Conservation (phyloP, 2,888 invertebrate genomes). For the Watsonalla binaria region DNA sequence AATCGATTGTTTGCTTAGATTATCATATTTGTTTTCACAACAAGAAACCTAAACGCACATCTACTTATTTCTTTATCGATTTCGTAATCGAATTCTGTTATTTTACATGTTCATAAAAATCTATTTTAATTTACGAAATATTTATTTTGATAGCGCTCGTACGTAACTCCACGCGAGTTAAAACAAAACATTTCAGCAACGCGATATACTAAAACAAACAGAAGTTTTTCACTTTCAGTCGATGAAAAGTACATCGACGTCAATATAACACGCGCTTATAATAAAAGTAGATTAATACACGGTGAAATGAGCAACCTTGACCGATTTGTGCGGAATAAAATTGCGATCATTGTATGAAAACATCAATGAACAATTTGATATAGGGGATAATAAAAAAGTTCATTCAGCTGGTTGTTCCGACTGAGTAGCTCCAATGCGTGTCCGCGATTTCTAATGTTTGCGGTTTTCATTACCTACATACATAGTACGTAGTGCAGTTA, state of each 20-base stretch:
- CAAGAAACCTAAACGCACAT: too few species aligned
- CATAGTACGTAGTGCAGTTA: constrained; percentile 11
- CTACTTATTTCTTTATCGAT: too few species aligned
- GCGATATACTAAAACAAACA: not conserved
- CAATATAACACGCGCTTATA: not conserved
- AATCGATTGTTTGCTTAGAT: too few species aligned
- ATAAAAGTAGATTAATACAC: not conserved
- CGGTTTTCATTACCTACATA: constrained; percentile 35
- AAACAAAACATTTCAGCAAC: not conserved
- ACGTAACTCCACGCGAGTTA: not conserved
- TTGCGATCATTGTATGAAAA: not conserved
- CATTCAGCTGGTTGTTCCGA: constrained; percentile 16
- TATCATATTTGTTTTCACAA: too few species aligned
- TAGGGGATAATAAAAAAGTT: constrained; percentile 2
- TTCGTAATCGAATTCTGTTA: too few species aligned
- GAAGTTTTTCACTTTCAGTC: not conserved
- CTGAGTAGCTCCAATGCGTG: constrained; percentile 12
- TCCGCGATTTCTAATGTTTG: constrained; percentile 44
- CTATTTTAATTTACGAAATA: not conserved
- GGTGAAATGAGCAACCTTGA: not conserved
- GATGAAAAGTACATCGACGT: not conserved
- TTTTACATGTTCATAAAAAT: too few species aligned
- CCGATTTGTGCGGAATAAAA: not conserved
- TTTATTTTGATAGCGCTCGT: not conserved
- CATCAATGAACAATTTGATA: not conserved